Base-by-base conservation (phyloP, 2,797 vertebrate genomes). In the Acanthurus leucopareius region DNA sequence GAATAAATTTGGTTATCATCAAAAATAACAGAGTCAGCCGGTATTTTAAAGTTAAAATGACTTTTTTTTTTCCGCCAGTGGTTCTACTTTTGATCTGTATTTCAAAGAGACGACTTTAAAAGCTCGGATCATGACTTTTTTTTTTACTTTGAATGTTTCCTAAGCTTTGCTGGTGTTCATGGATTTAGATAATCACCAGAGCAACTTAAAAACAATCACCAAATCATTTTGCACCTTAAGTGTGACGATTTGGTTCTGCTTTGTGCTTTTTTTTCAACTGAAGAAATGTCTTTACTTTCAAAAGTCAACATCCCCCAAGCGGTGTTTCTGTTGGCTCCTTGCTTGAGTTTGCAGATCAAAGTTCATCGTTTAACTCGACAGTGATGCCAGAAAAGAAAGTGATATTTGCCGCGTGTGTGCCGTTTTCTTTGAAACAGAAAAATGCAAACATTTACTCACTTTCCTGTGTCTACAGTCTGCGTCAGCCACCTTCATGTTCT, bases 21-120 rank as follows among this genome's bases (percentile, higher is more conserved):
- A 68, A 73, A 67, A 44, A 4, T 16, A 35, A 51, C 17, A 2
- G 16, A 38, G 8, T 66, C 53, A 25, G 15, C 0, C 49, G 28
- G 52, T 32, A 20, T n/a, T 38, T 13, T 0, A 51, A 19, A 63
- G 45, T 22, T 47, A 38, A 73, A 40, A 48, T 28, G 48, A 57
- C 19, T 63, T 62, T 10, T 62, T 64, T 38, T 19, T 28, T n/a
- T n/a, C n/a, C n/a, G n/a, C n/a, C n/a, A n/a, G 17, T 45, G 19
- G 62, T 53, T 73, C 52, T 45, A 1, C 65, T 76, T 77, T 78
- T 78, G 70, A 78, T 75, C 48, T 45, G 38, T 3, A n/a, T n/a
- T n/a, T n/a, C n/a, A 68, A 70, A 63, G 25, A 69, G 49, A 19
- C 60, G 10, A 4, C 56, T 61, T 56, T 38, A 56, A 16, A 72